These are phyloP conservation scores for Panagrolaimus sp. DNA, from an alignment of 1,140 invertebrate genomes.

Conservation along the genomic window DNA sequence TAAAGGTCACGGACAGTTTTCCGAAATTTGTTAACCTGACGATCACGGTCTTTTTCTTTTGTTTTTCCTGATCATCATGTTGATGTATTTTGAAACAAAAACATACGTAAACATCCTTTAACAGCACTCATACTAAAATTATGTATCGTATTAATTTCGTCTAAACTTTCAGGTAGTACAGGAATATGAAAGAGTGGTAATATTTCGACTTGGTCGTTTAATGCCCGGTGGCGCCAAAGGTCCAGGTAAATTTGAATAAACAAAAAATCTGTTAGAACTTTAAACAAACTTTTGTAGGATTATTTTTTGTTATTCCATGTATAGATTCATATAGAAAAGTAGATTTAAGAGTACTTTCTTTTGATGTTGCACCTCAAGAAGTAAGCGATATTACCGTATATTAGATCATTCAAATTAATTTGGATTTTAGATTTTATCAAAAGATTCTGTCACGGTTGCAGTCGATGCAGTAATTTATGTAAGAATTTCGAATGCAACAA, in stretches of 20 bases:
- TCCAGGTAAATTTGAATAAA: slow-evolving; percentile 62
- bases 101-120: no score
- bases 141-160: no score
- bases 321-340: slow-evolving; percentile 79
- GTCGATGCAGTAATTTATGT: slow-evolving; percentile 52
- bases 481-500: slow-evolving; percentile 50
- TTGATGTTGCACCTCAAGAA: slow-evolving; percentile 86
- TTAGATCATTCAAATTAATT: slow-evolving; percentile 19
- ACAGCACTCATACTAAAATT: no score
- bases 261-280: background rate
- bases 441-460: slow-evolving; percentile 76
- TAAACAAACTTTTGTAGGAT: slow-evolving; percentile 61
- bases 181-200: slow-evolving; percentile 82
- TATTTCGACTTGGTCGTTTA: slow-evolving; percentile 78
- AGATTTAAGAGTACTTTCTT: slow-evolving; percentile 66
- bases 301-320: slow-evolving; percentile 81
- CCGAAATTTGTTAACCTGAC: no score
- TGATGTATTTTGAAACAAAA: no score
- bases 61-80: no score
- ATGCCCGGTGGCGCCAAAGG: slow-evolving; percentile 83
- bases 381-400: slow-evolving; percentile 63
- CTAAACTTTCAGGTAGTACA: slow-evolving; percentile 72
- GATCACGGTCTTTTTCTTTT: no score
- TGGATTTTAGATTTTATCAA: slow-evolving; percentile 69
- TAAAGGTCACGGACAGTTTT: no score